phyloP scores from a whole-genome alignment of 2,888 invertebrate species.

The Phalera bucephala region DNA sequence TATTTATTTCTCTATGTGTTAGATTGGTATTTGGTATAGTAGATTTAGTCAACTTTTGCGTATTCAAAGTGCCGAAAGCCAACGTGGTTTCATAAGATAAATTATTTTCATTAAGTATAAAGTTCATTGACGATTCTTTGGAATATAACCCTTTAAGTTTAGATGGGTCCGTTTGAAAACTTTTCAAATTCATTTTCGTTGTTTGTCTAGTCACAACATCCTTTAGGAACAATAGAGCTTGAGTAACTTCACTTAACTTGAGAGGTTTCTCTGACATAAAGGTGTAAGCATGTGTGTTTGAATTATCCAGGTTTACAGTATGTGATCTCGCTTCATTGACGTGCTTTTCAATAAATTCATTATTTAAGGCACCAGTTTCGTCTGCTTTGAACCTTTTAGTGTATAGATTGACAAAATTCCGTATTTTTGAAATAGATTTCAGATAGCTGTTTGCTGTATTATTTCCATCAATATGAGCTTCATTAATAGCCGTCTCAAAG shows the following conservation, averaged over 20 bases:
- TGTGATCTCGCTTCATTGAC: neutral
- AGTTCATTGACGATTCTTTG: neutral
- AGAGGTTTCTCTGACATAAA: slow-evolving; percentile 7
- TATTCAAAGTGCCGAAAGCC: neutral
- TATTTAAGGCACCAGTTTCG: slow-evolving; percentile 1
- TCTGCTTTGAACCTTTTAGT: slow-evolving; percentile 27
- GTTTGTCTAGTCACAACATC: slow-evolving; percentile 29
- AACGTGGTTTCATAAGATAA: neutral
- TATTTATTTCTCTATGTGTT: no score
- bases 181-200: slow-evolving; percentile 9
- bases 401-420: slow-evolving; percentile 43
- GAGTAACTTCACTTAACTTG: slow-evolving; percentile 23
- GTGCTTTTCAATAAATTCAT: neutral
- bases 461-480: slow-evolving; percentile 1
- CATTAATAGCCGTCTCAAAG: neutral
- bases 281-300: neutral
- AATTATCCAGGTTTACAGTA: neutral
- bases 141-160: neutral
- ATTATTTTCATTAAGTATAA: neutral
- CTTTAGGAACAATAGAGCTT: slow-evolving; percentile 19
- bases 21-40: neutral
- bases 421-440: slow-evolving; percentile 46
- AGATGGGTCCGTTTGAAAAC: neutral
- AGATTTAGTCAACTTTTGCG: neutral
- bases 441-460: slow-evolving; percentile 24